These are phyloP conservation scores for Phataginus tetradactyla DNA, from an alignment of 2,797 vertebrate genomes.

Conservation along the genomic window DNA sequence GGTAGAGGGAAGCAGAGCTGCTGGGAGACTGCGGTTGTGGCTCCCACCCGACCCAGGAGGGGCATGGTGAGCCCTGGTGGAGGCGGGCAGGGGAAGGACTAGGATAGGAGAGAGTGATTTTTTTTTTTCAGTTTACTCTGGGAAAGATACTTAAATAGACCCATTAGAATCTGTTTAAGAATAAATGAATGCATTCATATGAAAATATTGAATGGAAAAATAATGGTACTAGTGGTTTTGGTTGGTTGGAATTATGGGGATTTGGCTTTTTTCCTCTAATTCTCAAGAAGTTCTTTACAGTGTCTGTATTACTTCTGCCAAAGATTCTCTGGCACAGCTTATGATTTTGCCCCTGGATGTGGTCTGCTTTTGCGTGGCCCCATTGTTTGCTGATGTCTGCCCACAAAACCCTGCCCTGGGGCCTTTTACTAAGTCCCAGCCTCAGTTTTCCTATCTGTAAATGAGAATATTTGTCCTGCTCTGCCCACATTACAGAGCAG, in stretches of 20 bases:
- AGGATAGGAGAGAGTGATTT: background rate
- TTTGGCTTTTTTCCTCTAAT: background rate
- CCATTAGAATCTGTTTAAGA: constrained; percentile 17
- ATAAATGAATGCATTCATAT: background rate
- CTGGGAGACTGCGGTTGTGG: background rate
- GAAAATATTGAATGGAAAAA: background rate
- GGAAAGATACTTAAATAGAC: background rate
- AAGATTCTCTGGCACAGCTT: background rate
- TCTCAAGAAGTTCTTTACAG: background rate
- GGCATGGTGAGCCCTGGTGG: background rate
- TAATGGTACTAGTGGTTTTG: background rate
- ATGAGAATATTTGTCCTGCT: background rate
- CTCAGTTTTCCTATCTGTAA: background rate
- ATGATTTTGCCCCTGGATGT: background rate
- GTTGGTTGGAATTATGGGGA: background rate
- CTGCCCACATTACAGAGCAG: background rate
- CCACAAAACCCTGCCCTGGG: background rate
- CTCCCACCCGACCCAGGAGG: background rate
- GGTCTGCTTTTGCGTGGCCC: background rate
- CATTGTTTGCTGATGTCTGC: background rate
- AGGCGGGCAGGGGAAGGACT: background rate
- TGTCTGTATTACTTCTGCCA: background rate
- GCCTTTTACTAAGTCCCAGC: background rate
- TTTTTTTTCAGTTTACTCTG: background rate
- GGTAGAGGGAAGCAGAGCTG: background rate